A percentile compares a stretch with the other conserved stretches of the same genome.
Conservation (phyloP, 2,888 invertebrate genomes). For the Oscheius myriophilus region DNA sequence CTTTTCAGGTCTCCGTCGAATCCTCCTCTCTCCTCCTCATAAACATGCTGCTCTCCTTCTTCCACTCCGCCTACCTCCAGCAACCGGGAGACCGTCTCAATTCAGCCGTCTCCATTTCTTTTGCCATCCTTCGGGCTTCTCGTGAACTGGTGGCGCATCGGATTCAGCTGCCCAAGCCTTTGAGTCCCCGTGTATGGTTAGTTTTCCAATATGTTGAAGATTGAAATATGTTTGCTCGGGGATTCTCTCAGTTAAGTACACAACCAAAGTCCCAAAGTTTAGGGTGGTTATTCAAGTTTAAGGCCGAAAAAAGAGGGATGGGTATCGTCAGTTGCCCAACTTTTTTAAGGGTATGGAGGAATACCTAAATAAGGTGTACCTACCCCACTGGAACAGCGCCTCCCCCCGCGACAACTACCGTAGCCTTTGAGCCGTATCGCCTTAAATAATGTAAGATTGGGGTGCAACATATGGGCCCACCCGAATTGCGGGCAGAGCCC, state of each 20-base stretch:
- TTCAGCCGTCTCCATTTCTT: conserved; percentile 63
- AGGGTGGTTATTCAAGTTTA: background rate
- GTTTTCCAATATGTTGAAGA: conserved; percentile 4
- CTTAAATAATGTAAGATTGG: no score
- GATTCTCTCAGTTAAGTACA: no score
- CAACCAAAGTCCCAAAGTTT: background rate
- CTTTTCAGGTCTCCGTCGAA: conserved; percentile 51
- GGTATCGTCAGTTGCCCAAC: no score
- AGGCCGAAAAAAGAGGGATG: no score
- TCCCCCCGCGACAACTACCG: no score
- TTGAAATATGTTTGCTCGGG: no score
- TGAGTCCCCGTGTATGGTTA: conserved; percentile 59
- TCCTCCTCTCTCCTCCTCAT: conserved; percentile 59
- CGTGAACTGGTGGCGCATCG: conserved; percentile 63
- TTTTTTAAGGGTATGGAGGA: no score
- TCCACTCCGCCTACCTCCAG: conserved; percentile 64
- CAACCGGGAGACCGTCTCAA: conserved; percentile 60
- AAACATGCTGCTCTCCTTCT: conserved; percentile 64
- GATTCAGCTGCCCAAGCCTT: conserved; percentile 52
- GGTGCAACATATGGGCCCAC: no score
- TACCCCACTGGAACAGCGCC: no score
- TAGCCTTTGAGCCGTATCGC: no score
- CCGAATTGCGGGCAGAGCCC: no score
- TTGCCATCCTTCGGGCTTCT: conserved; percentile 60
- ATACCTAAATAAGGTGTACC: no score